Base-by-base conservation (phyloP, 2,113 vertebrate genomes). In the Pitta sordida region DNA sequence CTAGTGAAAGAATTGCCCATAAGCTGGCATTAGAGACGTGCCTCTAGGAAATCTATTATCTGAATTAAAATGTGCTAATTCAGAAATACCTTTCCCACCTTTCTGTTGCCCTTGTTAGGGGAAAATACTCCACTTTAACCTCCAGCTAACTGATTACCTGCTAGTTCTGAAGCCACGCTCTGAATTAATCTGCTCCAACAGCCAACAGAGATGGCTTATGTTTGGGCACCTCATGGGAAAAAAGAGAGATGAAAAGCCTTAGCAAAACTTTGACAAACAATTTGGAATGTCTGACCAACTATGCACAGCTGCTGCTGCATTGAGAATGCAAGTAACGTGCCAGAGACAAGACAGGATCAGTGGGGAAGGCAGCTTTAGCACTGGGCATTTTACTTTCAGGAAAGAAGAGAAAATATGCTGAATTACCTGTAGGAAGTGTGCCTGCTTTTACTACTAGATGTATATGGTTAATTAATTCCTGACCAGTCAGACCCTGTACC, bases 341-440 rank as follows among this genome's bases (percentile, higher is more conserved):
- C 92, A 88, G 75, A 68, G 69, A 67, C 46, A 48, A 86, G 84
- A 83, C 51, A 56, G 48, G 24, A 88, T 69, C 67, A 76, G 27
- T 37, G 52, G 77, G 77, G 74, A 73, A 60, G 41, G 58, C 77
- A 88, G 76, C 49, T 91, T 83, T 67, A 37, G 30, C 63, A 36
- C 46, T 20, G n/a, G 80, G 29, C 22, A 5, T 68, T 69, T 92
- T 60, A 5, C 81, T 62, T 53, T 52, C 7, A 1, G 29, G 34
- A 53, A 78, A 59, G 27, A 65, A 88, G 67, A 85, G 29, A 79
- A 83, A 79, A 93, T 86, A 32, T 56, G 51, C 55, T 86, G 58
- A 80, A 46, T 67, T 88, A 92, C 87, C 94, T 96, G 85, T 68
- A 93, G 89, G 88, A 95, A 91, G 88, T 94, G 73, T 92, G 73